Evolutionary conservation across 2,888 invertebrate genomes (phyloP), one percentile per base, ranked within the genome.

Genomic region (Empis stercorea): DNA sequence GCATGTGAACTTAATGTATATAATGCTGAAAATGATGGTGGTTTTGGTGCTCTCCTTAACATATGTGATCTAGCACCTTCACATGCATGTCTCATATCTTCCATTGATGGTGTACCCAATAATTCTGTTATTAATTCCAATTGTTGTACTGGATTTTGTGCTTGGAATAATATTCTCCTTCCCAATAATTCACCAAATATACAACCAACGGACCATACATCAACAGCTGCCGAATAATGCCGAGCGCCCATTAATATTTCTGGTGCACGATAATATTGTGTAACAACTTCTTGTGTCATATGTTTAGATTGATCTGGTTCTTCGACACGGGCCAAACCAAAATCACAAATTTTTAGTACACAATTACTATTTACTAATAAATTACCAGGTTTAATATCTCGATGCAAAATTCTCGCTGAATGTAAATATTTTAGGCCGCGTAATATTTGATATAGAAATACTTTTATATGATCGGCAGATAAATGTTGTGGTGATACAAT

Each of bases 241-340:
- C 88, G 84, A 30, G 97, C 94, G 30, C 99, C 99, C 96, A 99
- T 97, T 51, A 99, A 76, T 60, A 99, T 92, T 74, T 99, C 99
- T 1, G 99, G 99, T 17, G 97, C 95, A 55, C 99, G 81, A 73
- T 99, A 99, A 74, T 99, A 99, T 75, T 99, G 99, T 56, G 99
- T 99, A 52, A 99, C 99, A 53, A 99, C 99, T 73, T 99, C 99
- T 72, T 97, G 97, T 32, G 99, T 99, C 97, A 99, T 97, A 70
- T 89, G 86, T 70, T 88, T 87, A 61, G 81, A 81, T 61, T 85
- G 82, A 66, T 94, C 92, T 1, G 91, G 89, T 66, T 99, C 97
- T 73, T 95, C 95, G 51, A 97, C 94, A 56, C 99, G 78, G 37
- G 99, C 99, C 68, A 99, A 75, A 23, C 99, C 99, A 72, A 99